Evolutionary conservation across 2,113 vertebrate species (phyloP).

Genomic region (Pogona vitticeps): DNA sequence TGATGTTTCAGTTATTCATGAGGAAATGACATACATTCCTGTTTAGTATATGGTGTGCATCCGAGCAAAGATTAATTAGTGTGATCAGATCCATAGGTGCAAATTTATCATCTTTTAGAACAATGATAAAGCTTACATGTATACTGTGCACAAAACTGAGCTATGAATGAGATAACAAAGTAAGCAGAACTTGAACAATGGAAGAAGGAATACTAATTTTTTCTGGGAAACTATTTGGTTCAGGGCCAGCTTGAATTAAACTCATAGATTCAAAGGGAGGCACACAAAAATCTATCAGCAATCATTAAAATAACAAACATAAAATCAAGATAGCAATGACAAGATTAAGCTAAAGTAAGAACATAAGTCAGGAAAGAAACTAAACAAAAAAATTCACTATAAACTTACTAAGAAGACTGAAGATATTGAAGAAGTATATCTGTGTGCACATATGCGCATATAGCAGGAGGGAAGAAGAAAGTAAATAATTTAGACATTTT

Average conservation of each 20-base stretch:
- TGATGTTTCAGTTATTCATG: too few relatives aligned
- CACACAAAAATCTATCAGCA: neutral
- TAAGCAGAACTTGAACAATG: neutral
- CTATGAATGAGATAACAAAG: neutral
- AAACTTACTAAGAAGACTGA: neutral
- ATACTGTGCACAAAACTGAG: too few relatives aligned
- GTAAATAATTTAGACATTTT: neutral
- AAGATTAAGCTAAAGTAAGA: neutral
- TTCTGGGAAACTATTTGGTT: neutral
- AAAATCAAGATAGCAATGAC: neutral
- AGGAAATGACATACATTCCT: neutral
- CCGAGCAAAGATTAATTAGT: too few relatives aligned
- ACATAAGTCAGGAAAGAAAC: neutral
- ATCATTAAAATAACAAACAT: neutral
- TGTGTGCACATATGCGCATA: neutral
- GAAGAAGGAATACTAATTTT: neutral
- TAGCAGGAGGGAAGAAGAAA: neutral
- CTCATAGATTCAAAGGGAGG: neutral
- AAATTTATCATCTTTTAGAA: too few relatives aligned
- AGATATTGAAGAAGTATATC: too few relatives aligned
- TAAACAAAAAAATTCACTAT: neutral
- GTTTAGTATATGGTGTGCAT: too few relatives aligned
- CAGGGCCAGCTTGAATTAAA: neutral
- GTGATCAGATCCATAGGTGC: too few relatives aligned
- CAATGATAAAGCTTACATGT: too few relatives aligned